phyloP scores from a whole-genome alignment of 2,888 invertebrate genomes.

The Cotesia congregata region DNA sequence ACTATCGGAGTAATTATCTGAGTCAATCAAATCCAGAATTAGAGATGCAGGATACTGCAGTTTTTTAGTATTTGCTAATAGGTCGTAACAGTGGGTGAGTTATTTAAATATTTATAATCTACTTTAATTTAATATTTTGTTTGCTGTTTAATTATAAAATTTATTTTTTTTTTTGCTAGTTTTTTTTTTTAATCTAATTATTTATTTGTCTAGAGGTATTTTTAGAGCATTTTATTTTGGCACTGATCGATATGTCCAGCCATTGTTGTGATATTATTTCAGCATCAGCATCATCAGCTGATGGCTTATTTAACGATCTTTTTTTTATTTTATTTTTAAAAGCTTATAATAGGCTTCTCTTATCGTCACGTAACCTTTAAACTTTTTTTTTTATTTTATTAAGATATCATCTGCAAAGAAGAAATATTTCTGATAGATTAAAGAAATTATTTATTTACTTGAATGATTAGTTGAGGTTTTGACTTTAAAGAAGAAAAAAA shows the following conservation, averaged over 20 bases:
- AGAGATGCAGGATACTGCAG: constrained; percentile 57
- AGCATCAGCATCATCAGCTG: constrained; percentile 4
- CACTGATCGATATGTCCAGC: neutral
- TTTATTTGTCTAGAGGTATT: neutral
- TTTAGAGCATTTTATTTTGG: neutral
- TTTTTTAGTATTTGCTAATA: constrained; percentile 66
- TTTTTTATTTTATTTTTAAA: neutral
- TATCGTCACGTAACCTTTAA: neutral
- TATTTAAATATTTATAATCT: neutral
- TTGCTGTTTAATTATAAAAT: neutral
- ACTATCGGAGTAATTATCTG: neutral
- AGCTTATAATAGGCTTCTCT: neutral
- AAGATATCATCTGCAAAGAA: neutral
- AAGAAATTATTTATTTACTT: neutral
- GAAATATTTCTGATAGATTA: neutral
- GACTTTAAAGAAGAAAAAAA: too few relatives aligned
- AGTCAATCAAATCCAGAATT: neutral
- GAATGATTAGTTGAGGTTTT: neutral
- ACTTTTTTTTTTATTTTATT: neutral
- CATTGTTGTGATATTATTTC: constrained; percentile 3
- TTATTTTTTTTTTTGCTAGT: neutral
- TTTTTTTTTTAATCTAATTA: neutral
- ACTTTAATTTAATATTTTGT: neutral
- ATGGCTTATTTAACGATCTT: neutral
- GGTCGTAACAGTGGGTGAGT: constrained; percentile 61